Conservation (phyloP, 2,113 vertebrate genomes). For the Labrus mixtus region DNA sequence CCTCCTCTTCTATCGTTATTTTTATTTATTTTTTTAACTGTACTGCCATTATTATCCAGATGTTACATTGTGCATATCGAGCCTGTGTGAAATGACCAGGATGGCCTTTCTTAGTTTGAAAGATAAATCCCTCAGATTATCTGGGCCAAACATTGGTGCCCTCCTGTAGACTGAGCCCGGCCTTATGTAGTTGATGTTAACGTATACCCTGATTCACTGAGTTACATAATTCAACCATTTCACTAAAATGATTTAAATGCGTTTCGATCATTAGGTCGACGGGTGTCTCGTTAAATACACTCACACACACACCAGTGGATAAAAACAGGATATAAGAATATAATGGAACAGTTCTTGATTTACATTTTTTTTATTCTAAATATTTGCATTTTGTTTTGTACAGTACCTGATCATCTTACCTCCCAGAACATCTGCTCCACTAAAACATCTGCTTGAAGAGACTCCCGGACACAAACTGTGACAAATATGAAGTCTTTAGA, state of each 20-base stretch:
- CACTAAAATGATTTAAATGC: neutral
- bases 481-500: neutral
- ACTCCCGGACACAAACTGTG: neutral
- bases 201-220: constrained; percentile 12
- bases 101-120: no score
- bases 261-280: neutral
- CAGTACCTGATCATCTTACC: neutral
- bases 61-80: no score
- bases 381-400: neutral
- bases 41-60: no score
- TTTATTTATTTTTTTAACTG: no score
- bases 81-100: no score
- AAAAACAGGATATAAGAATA: neutral
- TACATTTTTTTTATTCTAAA: neutral
- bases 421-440: no score
- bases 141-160: neutral
- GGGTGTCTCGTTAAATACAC: neutral
- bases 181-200: neutral
- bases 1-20: no score
- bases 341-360: neutral
- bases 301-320: constrained; percentile 5
- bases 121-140: neutral
- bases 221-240: neutral
- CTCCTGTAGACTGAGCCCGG: neutral
- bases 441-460: no score